phyloP scores from a whole-genome alignment of 2,888 invertebrate species.

The Tanypteryx hageni region DNA sequence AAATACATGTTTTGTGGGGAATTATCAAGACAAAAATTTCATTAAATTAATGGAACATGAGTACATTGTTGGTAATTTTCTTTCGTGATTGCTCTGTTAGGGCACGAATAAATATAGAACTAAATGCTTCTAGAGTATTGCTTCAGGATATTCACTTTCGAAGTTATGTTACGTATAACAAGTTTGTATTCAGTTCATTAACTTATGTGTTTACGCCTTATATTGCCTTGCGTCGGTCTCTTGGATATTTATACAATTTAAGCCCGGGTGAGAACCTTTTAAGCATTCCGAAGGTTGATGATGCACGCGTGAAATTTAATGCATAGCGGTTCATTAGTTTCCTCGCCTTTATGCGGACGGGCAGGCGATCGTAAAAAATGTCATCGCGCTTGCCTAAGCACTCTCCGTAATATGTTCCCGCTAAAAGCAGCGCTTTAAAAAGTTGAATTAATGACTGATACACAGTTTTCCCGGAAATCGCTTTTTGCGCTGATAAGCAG shows the following conservation, averaged over 20 bases:
- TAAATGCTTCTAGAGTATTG: too few species aligned
- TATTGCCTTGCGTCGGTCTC: background rate
- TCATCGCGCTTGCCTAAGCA: conserved; percentile 54
- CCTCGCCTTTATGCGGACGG: conserved; percentile 38
- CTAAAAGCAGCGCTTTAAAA: conserved; percentile 25
- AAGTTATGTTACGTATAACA: background rate
- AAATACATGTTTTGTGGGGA: too few species aligned
- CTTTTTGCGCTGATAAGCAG: conserved; percentile 16
- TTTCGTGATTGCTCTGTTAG: too few species aligned
- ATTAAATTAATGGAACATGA: too few species aligned
- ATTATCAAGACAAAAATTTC: too few species aligned
- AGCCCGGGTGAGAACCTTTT: background rate
- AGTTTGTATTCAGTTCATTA: conserved; percentile 4
- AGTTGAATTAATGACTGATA: conserved; percentile 39
- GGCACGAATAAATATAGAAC: too few species aligned
- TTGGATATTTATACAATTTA: background rate
- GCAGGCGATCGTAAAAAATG: conserved; percentile 49
- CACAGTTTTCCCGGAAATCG: conserved; percentile 4
- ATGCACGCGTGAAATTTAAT: conserved; percentile 46
- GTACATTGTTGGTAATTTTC: too few species aligned
- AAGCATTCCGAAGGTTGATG: conserved; percentile 34
- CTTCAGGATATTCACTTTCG: too few species aligned
- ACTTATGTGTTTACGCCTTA: background rate
- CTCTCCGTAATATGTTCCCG: conserved; percentile 50
- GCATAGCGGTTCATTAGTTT: conserved; percentile 57